Conservation (phyloP, 2,888 invertebrate genomes). For the Sminthurinus aureus region DNA sequence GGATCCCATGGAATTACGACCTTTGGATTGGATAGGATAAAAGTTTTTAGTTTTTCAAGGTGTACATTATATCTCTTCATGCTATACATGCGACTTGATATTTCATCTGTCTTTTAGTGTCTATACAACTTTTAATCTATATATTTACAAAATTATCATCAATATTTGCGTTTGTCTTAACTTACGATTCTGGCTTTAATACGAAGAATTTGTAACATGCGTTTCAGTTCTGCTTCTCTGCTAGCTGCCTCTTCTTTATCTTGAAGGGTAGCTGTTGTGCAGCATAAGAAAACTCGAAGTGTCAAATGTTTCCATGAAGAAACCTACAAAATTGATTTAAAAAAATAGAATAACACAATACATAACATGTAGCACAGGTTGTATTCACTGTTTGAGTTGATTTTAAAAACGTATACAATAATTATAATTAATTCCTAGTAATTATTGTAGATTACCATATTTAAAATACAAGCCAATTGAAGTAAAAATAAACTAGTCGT, state of each 20-base stretch:
- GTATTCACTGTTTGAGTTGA: too few species aligned
- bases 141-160: too few species aligned
- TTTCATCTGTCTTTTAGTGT: too few species aligned
- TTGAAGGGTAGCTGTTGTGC: slow-evolving; percentile 62
- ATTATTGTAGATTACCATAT: slow-evolving; percentile 70
- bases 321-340: slow-evolving; percentile 64
- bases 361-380: too few species aligned
- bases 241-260: slow-evolving; percentile 60
- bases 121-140: too few species aligned
- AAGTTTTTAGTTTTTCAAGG: too few species aligned
- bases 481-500: slow-evolving; percentile 93
- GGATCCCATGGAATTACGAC: slow-evolving; percentile 67
- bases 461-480: slow-evolving; percentile 94
- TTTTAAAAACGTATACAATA: too few species aligned
- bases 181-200: slow-evolving; percentile 80
- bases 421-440: slow-evolving; percentile 20
- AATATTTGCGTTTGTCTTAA: not conserved
- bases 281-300: slow-evolving; percentile 88
- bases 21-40: not conserved
- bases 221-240: slow-evolving; percentile 63
- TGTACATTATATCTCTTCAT: too few species aligned
- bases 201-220: slow-evolving; percentile 80
- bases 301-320: slow-evolving; percentile 85
- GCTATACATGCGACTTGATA: too few species aligned
- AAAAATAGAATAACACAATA: too few species aligned